phyloP scores from a whole-genome alignment of 2,113 vertebrate genomes.

The western clawed frog (Xenopus tropicalis) region DNA sequence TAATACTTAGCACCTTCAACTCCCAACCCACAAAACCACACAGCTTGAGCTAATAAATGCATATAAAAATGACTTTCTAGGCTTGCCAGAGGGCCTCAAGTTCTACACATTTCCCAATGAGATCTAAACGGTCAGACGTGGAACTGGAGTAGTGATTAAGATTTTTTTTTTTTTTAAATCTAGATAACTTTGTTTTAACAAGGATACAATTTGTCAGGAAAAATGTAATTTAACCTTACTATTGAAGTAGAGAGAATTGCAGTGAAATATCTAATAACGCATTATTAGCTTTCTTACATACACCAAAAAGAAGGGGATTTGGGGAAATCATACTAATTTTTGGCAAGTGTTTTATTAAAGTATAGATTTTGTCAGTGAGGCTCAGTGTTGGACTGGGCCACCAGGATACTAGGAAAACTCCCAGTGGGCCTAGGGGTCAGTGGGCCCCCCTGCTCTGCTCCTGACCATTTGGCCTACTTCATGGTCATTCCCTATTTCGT shows the following conservation, averaged over 20 bases:
- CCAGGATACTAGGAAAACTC: too few relatives aligned
- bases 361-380: too few relatives aligned
- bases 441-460: too few relatives aligned
- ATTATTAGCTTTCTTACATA: too few relatives aligned
- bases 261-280: too few relatives aligned
- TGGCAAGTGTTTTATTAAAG: too few relatives aligned
- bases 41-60: slow-evolving; percentile 16
- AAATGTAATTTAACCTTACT: slow-evolving; percentile 8
- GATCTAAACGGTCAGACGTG: slow-evolving; percentile 12
- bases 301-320: too few relatives aligned
- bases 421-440: too few relatives aligned
- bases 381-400: too few relatives aligned
- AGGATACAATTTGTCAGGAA: slow-evolving; percentile 19
- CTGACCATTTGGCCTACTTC: too few relatives aligned
- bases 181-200: slow-evolving; percentile 28
- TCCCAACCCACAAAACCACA: slow-evolving; percentile 30
- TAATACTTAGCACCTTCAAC: slow-evolving; percentile 24
- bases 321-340: too few relatives aligned
- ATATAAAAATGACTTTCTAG: not conserved
- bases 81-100: slow-evolving; percentile 12
- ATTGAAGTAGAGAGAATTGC: slow-evolving; percentile 11
- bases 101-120: slow-evolving; percentile 15
- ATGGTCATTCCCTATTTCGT: too few relatives aligned
- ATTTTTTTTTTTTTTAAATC: not conserved
- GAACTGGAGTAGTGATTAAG: not conserved